phyloP scores from a whole-genome alignment of 2,888 invertebrate species.

The Ernsta delagoae region DNA sequence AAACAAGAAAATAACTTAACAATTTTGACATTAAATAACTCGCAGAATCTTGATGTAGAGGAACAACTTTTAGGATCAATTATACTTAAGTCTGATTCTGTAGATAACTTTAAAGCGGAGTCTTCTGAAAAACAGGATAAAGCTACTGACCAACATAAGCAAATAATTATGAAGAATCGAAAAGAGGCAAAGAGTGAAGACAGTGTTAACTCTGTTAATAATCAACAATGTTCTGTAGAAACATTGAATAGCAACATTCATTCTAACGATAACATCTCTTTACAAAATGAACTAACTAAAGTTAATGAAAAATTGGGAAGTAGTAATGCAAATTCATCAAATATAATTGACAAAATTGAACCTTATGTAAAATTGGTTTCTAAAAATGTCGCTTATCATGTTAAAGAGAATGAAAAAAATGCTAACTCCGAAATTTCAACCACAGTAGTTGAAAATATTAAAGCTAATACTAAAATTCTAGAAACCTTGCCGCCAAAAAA shows the following conservation, averaged over 20 bases:
- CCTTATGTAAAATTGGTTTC: constrained; percentile 10
- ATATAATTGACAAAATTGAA: not conserved
- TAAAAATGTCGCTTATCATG: not conserved
- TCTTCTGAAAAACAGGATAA: not conserved
- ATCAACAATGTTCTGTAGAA: not conserved
- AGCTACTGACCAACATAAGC: not conserved
- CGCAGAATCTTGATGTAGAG: constrained; percentile 49
- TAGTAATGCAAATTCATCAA: not conserved
- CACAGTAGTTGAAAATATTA: not conserved
- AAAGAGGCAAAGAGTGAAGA: not conserved
- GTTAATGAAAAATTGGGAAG: no score
- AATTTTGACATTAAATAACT: not conserved
- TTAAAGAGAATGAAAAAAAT: constrained; percentile 1
- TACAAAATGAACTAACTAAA: not conserved
- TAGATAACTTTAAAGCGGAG: not conserved
- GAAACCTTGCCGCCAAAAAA: not conserved
- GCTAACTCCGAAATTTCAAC: not conserved
- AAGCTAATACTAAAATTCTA: not conserved
- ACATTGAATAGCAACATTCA: not conserved
- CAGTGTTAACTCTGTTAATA: not conserved
- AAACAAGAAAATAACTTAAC: not conserved
- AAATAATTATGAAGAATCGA: not conserved
- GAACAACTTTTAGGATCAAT: constrained; percentile 50
- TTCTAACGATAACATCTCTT: not conserved
- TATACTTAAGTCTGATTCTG: constrained; percentile 46